A percentile compares a stretch with the other conserved stretches of the same genome.
These are phyloP conservation scores for Papilio glaucus DNA, from an alignment of 1,140 invertebrate species.

Conservation along the genomic window DNA sequence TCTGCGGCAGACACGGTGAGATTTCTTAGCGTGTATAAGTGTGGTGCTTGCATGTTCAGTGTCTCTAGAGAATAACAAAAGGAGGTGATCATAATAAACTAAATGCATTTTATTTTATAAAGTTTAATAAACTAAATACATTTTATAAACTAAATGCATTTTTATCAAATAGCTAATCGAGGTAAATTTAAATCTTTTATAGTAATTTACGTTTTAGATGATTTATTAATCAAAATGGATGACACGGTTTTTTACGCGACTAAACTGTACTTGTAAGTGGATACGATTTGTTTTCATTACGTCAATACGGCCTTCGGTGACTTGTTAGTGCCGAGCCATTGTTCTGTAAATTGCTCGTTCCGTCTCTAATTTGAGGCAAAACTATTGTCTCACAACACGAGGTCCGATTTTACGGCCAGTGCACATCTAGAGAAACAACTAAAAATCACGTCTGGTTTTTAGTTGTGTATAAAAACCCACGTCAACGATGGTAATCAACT, in stretches of 20 bases:
- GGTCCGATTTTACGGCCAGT: slow-evolving; percentile 8
- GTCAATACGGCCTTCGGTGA: slow-evolving; percentile 9
- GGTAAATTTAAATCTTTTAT: too few species aligned
- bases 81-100: too few species aligned
- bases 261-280: neutral
- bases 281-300: slow-evolving; percentile 12
- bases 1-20: too few species aligned
- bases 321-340: slow-evolving; percentile 5
- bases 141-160: too few species aligned
- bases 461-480: neutral
- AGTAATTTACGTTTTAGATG: too few species aligned
- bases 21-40: too few species aligned
- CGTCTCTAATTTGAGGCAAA: slow-evolving; percentile 12
- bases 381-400: slow-evolving; percentile 4
- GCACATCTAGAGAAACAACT: neutral
- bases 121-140: too few species aligned
- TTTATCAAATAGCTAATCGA: too few species aligned
- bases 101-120: too few species aligned
- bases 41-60: too few species aligned
- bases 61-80: too few species aligned
- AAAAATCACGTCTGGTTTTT: neutral
- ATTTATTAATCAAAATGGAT: too few species aligned
- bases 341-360: slow-evolving; percentile 25
- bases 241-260: neutral
- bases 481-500: neutral